Base-by-base conservation (phyloP, 2,888 invertebrate species). In the Oligia strigilis region DNA sequence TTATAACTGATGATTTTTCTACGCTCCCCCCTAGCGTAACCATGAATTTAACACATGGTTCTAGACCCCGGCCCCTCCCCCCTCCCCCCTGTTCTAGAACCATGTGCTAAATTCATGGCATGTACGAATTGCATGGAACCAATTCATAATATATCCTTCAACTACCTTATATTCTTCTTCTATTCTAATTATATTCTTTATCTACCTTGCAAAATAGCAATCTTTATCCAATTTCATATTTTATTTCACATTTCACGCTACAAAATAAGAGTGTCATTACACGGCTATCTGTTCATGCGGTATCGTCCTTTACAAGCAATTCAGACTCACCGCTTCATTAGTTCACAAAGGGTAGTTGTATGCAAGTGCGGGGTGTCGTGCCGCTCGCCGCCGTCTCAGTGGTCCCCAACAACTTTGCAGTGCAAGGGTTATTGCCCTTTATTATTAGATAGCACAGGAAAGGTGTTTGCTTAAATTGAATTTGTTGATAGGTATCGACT, bases 281-380 rank as follows among this genome's bases (percentile, higher is more conserved):
- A 65, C 65, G 36, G 49, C 75, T 86, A 75, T 81, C 81, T 81
- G 40, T 80, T 89, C 87, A 77, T 77, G 88, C 55, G 76, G 73
- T 77, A 78, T 83, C 67, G 76, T 86, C 77, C 82, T 90, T 80
- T 82, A 43, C 79, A 79, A 81, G 87, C 78, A 75, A 84, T 84
- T 70, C 65, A 80, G 80, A 81, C 82, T 85, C 60, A 70, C 78
- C 83, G 85, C 87, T 88, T 80, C 83, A 89, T 83, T 88, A 83
- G 77, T 69, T 70, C 78, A 87, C 80, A 87, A 89, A 83, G 81
- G 86, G 75, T 75, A 71, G 78, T 73, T 72, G 70, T 58, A 85
- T 80, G 89, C 80, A 88, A 84, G 84, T 86, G 80, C 70, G 14
- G 74, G 64, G 64, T 52, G 60, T n/a, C 71, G 40, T 1, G 43